A percentile compares a stretch with the other conserved stretches of the same genome.
These are phyloP conservation scores for Microtus richardsoni DNA, from an alignment of 2,113 vertebrate species.

Conservation along the genomic window DNA sequence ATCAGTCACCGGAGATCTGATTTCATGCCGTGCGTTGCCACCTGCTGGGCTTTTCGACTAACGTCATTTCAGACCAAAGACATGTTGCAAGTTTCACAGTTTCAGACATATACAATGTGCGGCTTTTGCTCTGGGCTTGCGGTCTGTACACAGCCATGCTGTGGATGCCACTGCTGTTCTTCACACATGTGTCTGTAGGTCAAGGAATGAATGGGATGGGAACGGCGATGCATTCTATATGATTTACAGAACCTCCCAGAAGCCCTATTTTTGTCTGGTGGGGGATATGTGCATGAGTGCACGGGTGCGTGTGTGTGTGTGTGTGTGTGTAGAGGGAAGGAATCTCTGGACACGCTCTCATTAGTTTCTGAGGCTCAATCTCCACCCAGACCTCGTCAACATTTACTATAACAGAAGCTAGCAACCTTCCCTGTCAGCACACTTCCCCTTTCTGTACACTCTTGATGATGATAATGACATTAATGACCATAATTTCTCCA, in stretches of 20 bases:
- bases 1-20: not conserved
- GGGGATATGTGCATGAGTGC: not conserved
- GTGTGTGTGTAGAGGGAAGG: not conserved
- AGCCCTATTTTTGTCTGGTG: not conserved
- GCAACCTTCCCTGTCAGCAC: constrained; percentile 5
- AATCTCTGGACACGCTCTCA: not conserved
- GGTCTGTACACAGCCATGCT: not conserved
- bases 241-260: not conserved
- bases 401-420: constrained; percentile 37
- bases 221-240: not conserved
- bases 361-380: not conserved
- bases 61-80: not conserved
- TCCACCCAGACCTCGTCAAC: not conserved
- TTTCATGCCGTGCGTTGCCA: constrained; percentile 12
- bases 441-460: constrained; percentile 6
- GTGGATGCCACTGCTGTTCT: not conserved
- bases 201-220: not conserved
- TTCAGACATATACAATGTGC: not conserved
- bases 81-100: constrained; percentile 6
- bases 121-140: not conserved
- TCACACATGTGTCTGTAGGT: not conserved
- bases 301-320: not conserved
- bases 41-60: constrained; percentile 20
- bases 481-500: constrained; percentile 72
- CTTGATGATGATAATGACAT: constrained; percentile 69